Base-by-base conservation (phyloP, 2,888 invertebrate species). In the Galerucella nymphaeae region DNA sequence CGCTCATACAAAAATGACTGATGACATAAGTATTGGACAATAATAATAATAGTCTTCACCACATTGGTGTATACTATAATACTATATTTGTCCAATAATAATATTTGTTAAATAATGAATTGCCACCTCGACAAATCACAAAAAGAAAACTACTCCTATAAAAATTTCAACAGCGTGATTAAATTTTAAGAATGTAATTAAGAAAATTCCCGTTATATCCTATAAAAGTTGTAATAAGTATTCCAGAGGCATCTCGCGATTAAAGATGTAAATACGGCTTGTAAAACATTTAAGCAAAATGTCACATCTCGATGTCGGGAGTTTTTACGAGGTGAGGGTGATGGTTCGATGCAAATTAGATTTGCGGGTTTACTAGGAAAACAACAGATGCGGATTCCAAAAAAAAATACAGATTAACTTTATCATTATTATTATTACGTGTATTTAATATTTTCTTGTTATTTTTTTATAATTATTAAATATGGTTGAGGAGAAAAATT, bases 281-380 rank as follows among this genome's bases (percentile, higher is more conserved):
- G 62, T 42, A 45, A 69, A 58, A 59, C 61, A 64, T 73, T 76
- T 75, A 75, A 74, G 76, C 75, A 74, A 76, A 76, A 76, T 75
- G 77, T 78, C 74, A 71, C 78, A 78, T 79, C 76, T 74, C 77
- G 71, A 74, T 75, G 77, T 69, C 70, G 55, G 48, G 53, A 71
- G 75, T 75, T 74, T 75, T 74, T 74, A 71, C 55, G 71, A 72
- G 68, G 69, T 68, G 50, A 59, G 65, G 69, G 72, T 42, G 68
- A n/a, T 41, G 61, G 68, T 74, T 80, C 81, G 82, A 83, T 82
- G 84, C 80, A 83, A 84, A 84, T 84, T 83, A 65, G 65, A 65
- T 72, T 65, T 65, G 68, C 64, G 58, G 59, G 81, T 79, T 80
- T 83, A 30, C 16, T 13, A n/a, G 11, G 41, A 16, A 18, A 42